Evolutionary conservation across 2,888 invertebrate species (phyloP), one percentile per base, ranked within the genome.

Genomic region (Euplagia quadripunctaria): DNA sequence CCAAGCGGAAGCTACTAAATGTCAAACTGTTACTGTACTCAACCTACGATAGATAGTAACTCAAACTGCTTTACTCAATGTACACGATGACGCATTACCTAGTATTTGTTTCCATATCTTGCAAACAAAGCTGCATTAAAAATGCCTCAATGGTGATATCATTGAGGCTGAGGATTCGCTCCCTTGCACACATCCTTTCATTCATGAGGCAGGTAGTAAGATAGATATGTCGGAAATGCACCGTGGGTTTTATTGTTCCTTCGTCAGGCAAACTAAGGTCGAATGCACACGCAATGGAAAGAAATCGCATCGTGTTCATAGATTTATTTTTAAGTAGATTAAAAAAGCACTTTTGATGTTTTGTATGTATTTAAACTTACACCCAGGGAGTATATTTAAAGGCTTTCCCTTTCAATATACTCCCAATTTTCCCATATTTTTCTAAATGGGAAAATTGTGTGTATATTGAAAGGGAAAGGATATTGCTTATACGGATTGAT

Each of bases 191-290:
- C 83, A 85, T 85, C 84, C 81, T 84, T 82, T 80, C 87, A 86
- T 87, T 87, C 87, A 87, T 74, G 70, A 43, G 73, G 49, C 87
- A 85, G 84, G 85, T 85, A 87, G 76, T 64, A 67, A 67, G 81
- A 78, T 78, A 65, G 79, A 75, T 76, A 68, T 58, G 76, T 81
- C 77, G 77, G 82, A 80, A 77, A 79, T 74, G 64, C 76, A 67
- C 65, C 68, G 65, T 61, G 69, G 72, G 76, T 64, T 68, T 75
- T 80, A 81, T 84, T 84, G 81, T 83, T 82, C 77, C 73, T 73
- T 52, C 16, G 51, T 52, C 81, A 81, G 81, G 79, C 80, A 84
- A 70, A 65, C 51, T 82, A 76, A 79, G 14, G 70, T 14, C 9
- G 9, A 9, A 51, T 41, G n/a, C 63, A 78, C 79, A 83, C 64